Conservation (phyloP, 2,113 vertebrate species). For the Cairina moschata region DNA sequence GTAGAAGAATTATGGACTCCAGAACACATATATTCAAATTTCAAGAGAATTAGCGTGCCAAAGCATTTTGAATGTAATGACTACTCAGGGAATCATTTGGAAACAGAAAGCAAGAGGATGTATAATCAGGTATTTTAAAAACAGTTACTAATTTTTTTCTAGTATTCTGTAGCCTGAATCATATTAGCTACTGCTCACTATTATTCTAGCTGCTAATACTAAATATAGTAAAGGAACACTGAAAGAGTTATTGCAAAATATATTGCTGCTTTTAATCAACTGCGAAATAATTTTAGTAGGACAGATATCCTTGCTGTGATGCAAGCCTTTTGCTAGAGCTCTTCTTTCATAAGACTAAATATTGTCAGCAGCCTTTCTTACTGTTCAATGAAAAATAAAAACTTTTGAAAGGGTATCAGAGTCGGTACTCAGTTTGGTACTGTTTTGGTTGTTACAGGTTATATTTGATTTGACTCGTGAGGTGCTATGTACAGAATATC, state of each 20-base stretch:
- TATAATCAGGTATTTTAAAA: constrained; percentile 71
- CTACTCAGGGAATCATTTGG: background rate
- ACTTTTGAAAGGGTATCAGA: background rate
- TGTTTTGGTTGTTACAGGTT: constrained; percentile 44
- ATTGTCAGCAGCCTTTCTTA: background rate
- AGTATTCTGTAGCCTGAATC: background rate
- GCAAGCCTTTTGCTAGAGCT: background rate
- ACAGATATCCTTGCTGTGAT: background rate
- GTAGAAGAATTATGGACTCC: constrained; percentile 69
- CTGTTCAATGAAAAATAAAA: background rate
- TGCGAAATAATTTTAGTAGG: background rate
- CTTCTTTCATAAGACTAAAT: background rate
- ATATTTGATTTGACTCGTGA: constrained; percentile 71
- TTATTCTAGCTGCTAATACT: background rate
- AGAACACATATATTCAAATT: constrained; percentile 23
- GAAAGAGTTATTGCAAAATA: background rate
- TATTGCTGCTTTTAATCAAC: background rate
- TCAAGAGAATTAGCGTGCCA: background rate
- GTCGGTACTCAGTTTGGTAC: background rate
- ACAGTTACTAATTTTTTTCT: background rate
- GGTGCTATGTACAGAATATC: constrained; percentile 52
- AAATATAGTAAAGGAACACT: background rate
- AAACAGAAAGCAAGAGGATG: constrained; percentile 66
- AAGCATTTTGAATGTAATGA: background rate
- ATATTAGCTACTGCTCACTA: background rate